These are phyloP conservation scores for Umimayanthus chanpuru DNA, from an alignment of 92 coral and sea anemone species.

Conservation along the genomic window DNA sequence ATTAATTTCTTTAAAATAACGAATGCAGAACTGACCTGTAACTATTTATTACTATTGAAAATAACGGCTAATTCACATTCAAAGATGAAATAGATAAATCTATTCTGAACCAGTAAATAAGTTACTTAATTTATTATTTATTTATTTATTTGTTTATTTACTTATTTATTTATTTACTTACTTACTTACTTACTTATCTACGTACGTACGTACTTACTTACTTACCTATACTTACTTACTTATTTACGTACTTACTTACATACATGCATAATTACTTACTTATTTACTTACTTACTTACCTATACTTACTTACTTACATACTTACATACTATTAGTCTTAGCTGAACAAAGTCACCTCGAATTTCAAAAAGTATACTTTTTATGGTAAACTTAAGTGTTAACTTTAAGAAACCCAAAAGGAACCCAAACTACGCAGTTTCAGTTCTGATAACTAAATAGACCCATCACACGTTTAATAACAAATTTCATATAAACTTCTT, in stretches of 20 bases:
- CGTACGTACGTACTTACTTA: no score
- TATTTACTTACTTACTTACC: no score
- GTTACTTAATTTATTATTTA: neutral
- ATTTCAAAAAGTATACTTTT: no score
- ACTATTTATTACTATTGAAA: no score
- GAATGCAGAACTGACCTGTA: neutral
- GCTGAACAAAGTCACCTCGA: no score
- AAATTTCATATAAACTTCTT: neutral
- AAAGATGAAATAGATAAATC: neutral
- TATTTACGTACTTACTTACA: neutral
- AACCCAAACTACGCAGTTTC: neutral
- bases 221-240: neutral
- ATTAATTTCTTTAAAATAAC: no score
- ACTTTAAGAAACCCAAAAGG: no score
- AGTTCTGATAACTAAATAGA: neutral
- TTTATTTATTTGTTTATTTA: no score
- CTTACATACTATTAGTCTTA: no score
- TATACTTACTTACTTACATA: neutral
- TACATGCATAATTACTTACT: no score
- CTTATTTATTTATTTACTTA: no score
- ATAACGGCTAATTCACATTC: neutral
- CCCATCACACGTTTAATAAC: neutral
- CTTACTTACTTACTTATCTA: neutral
- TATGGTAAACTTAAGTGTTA: no score
- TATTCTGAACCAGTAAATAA: neutral